Evolutionary conservation across 1,140 invertebrate species (phyloP), one percentile per base, ranked within the genome.

Genomic region (Nasonia longicornis): DNA sequence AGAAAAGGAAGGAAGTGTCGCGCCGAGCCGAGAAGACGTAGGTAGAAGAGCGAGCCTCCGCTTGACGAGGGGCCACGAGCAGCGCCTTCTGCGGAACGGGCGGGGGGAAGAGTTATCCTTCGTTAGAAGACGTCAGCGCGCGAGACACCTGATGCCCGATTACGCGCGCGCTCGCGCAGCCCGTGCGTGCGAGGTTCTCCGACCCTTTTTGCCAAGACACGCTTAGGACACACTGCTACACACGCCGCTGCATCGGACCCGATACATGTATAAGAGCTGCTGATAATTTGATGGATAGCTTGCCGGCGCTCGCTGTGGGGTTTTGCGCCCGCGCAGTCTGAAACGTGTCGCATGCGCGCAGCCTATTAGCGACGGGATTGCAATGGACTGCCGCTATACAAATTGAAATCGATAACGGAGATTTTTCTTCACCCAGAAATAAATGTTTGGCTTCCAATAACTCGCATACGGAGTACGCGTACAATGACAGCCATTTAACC

Each of bases 141-240:
- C 83, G 83, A 84, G 87, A 85, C 88, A 89, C 88, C 88, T 89
- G 88, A 86, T 88, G 87, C 87, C 83, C 86, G 87, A 88, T 89
- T 88, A 88, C 85, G 84, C 80, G 82, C 16, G 3, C 52, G 11
- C 20, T 2, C 22, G 63, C 63, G 20, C n/a, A 66, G 14, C 7
- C 20, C 71, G 83, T 84, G 87, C 85, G 86, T 86, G 85, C 82
- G 72, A 69, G 38, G 63, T 80, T 63, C 52, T 4, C 66, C 14
- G 26, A 69, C 66, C 66, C 22, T 48, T 64, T n/a, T 16, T 22
- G 63, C n/a, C n/a, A 16, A 64, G 63, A 26, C 22, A 10, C 63
- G 11, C 63, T 26, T 26, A 2, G 63, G 35, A n/a, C 69, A 71
- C 38, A 8, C n/a, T 31, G 8, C 7, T 69, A 31, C n/a, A 64